Percentiles rank a stretch among this genome's conserved stretches.
phyloP scores from a whole-genome alignment of 2,888 invertebrate genomes.

The Ditula angustiorana region DNA sequence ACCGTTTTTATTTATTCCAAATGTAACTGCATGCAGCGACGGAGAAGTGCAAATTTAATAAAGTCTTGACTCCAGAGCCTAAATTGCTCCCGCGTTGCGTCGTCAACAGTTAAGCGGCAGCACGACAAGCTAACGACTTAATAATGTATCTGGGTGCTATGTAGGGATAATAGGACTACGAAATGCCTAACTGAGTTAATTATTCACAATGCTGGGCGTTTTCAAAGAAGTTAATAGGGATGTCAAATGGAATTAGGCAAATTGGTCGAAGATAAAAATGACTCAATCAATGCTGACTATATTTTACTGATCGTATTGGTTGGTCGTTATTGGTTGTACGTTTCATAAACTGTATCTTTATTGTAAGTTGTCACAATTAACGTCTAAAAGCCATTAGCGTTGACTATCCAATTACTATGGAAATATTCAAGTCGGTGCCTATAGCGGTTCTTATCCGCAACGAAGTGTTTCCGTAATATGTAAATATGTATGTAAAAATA shows the following conservation, averaged over 20 bases:
- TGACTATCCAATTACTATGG: too few species aligned
- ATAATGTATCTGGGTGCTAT: not conserved
- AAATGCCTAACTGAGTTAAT: conserved; percentile 17
- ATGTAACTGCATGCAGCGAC: not conserved
- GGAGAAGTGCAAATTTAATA: conserved; percentile 13
- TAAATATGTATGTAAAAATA: too few species aligned
- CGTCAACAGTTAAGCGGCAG: not conserved
- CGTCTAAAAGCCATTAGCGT: too few species aligned
- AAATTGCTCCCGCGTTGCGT: conserved; percentile 1
- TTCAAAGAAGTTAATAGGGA: conserved; percentile 9
- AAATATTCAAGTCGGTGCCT: too few species aligned
- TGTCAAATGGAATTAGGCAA: not conserved
- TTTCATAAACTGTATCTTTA: too few species aligned
- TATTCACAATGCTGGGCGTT: not conserved
- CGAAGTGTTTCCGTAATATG: too few species aligned
- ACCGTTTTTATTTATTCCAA: not conserved
- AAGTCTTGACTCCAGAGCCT: not conserved
- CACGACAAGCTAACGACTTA: not conserved
- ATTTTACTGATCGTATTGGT: too few species aligned
- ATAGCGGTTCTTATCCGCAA: too few species aligned
- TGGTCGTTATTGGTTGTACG: too few species aligned
- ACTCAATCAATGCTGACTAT: too few species aligned
- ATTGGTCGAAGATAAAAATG: not conserved
- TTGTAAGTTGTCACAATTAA: too few species aligned
- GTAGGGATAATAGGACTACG: not conserved